Conservation (phyloP, 2,797 vertebrate species). For the Neoniphon sammara region DNA sequence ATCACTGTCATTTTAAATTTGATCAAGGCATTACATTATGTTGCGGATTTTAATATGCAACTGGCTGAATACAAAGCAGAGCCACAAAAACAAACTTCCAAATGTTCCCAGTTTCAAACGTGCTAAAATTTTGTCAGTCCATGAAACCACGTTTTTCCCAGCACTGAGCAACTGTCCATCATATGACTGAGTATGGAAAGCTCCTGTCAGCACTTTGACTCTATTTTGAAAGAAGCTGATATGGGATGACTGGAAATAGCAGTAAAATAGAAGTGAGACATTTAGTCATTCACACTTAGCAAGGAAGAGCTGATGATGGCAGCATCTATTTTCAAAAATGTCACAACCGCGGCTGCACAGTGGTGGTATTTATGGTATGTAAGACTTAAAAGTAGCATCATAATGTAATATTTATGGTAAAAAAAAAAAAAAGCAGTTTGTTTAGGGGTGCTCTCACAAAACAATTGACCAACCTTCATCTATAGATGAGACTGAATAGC, state of each 20-base stretch:
- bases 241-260: conserved; percentile 22
- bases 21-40: no score
- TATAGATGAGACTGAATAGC: not conserved
- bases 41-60: not conserved
- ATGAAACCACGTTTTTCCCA: conserved; percentile 32
- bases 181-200: conserved; percentile 55
- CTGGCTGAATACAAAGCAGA: not conserved
- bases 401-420: no score
- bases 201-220: conserved; percentile 61
- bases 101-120: not conserved
- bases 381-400: no score
- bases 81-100: not conserved
- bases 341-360: not conserved
- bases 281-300: conserved; percentile 42
- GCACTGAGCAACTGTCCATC: conserved; percentile 37
- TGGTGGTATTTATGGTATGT: no score
- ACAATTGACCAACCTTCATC: no score
- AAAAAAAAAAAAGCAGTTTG: no score
- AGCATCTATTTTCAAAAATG: conserved; percentile 14
- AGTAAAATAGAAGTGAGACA: conserved; percentile 57
- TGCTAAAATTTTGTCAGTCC: conserved; percentile 4
- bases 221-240: conserved; percentile 54
- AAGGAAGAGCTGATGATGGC: conserved; percentile 20
- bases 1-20: no score
- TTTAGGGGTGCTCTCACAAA: no score